Percentiles rank a stretch among this genome's conserved stretches.
Conservation (phyloP, 2,888 invertebrate genomes). For the Drosophila colorata region DNA sequence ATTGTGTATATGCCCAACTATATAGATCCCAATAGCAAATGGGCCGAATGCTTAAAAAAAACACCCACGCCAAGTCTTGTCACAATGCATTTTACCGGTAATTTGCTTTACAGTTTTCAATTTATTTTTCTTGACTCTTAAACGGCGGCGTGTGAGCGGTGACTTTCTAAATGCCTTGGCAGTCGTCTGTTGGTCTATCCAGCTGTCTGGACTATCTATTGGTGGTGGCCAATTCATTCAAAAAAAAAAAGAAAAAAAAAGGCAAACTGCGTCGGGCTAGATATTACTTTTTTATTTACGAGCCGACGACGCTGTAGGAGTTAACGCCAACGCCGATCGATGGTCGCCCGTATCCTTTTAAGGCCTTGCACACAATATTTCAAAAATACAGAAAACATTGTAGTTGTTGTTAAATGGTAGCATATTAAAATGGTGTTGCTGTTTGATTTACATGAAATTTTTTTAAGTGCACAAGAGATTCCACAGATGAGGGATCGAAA, state of each 20-base stretch:
- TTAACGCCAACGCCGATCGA: conserved; percentile 38
- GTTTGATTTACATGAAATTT: conserved; percentile 24
- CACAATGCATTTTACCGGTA: conserved; percentile 80
- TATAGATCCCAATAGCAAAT: conserved; percentile 29
- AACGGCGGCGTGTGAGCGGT: conserved; percentile 63
- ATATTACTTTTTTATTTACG: conserved; percentile 52
- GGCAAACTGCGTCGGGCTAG: conserved; percentile 34
- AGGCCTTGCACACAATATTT: conserved; percentile 62
- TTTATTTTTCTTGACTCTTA: conserved; percentile 71
- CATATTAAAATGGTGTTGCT: conserved; percentile 53
- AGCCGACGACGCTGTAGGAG: conserved; percentile 51
- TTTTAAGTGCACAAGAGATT: too few species aligned
- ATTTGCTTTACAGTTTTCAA: conserved; percentile 79
- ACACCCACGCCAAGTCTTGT: conserved; percentile 76
- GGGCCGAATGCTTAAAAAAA: conserved; percentile 18
- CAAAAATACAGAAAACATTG: conserved; percentile 49
- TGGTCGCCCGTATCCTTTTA: conserved; percentile 63
- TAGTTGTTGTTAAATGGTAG: conserved; percentile 57
- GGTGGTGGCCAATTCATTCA: conserved; percentile 74
- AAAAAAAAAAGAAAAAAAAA: conserved; percentile 29
- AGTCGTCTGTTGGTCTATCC: conserved; percentile 52
- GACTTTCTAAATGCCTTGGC: conserved; percentile 75
- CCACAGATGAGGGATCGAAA: too few species aligned
- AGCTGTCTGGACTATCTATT: conserved; percentile 69
- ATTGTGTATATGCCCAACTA: conserved; percentile 17